Evolutionary conservation across 2,113 vertebrate genomes (phyloP), one percentile per base, ranked within the genome.

Genomic region (Chamaetylas fuelleborni): DNA sequence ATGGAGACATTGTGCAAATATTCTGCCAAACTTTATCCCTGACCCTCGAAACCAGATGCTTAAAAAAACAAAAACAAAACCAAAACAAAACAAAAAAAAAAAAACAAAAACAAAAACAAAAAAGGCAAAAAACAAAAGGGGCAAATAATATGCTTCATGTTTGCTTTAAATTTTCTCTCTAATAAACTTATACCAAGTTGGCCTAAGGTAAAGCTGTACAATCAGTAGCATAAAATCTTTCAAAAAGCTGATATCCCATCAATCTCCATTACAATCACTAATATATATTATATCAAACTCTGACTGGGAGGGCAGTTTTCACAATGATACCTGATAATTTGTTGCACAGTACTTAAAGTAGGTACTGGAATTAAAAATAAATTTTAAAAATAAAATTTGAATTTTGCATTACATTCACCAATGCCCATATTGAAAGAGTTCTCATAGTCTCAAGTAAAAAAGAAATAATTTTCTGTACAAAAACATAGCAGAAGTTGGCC

Each of bases 41-140:
- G 15, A 80, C 5, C 4, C 53, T 58, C 0, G 6, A 72, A 73
- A 70, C 2, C 16, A 45, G 31, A 70, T 5, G 3, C 6, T 71
- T 40, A 3, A 62, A 45, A 11, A 34, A 38, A 19, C 28, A 22
- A 31, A 33, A 7, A 19, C 9, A 38, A 38, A 11, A 38, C 38
- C 38, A 38, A 38, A 38, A 38, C n/a, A 12, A 20, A 7, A 6
- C 24, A 33, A 9, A 4, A 0, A n/a, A n/a, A 3, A 62, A 45
- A 11, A 34, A 38, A 19, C 28, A 22, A 31, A 33, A 7, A 19
- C 9, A 38, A 38, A 11, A 38, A 8, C 38, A 38, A 38, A 38
- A n/a, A n/a, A n/a, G n/a, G n/a, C n/a, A n/a, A 38, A 12, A 20
- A 7, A 6, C 24, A 33, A 9, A 4, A 0, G 2, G 4, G 4